Evolutionary conservation across 1,140 invertebrate genomes (phyloP).

Genomic region (Idris sp.): DNA sequence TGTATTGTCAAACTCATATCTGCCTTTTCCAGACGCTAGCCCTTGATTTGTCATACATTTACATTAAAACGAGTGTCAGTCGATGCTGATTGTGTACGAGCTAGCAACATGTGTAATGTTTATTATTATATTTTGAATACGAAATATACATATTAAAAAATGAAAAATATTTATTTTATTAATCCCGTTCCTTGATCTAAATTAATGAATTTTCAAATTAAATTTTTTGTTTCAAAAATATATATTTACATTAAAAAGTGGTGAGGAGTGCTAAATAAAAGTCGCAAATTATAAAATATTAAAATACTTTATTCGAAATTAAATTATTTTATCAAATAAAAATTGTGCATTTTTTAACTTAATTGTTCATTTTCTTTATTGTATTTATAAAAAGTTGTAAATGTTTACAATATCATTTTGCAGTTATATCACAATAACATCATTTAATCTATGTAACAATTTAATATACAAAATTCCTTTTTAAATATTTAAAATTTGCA

Average conservation of each 20-base stretch:
- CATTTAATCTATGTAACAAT: not conserved
- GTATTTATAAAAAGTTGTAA: conserved; percentile 5
- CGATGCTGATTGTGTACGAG: conserved; percentile 70
- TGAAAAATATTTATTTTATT: not conserved
- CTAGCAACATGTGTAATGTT: conserved; percentile 76
- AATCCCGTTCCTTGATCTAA: no score
- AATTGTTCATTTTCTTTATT: not conserved
- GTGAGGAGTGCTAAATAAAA: no score
- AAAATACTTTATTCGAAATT: conserved; percentile 47
- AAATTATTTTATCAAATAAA: conserved; percentile 8
- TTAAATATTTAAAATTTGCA: no score
- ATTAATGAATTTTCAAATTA: no score
- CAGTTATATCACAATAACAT: conserved; percentile 30
- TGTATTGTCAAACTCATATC: conserved; percentile 71
- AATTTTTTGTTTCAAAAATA: no score
- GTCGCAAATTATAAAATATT: conserved; percentile 13
- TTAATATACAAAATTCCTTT: conserved; percentile 38
- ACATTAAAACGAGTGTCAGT: conserved; percentile 68
- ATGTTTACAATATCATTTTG: conserved; percentile 27
- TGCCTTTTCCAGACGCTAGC: conserved; percentile 71
- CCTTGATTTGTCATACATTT: conserved; percentile 69
- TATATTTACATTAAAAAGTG: no score
- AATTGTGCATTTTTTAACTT: not conserved
- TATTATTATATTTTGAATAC: conserved; percentile 78
- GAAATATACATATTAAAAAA: conserved; percentile 74